Base-by-base conservation (phyloP, 2,888 invertebrate genomes). In the Noctuana brunneofusca region DNA sequence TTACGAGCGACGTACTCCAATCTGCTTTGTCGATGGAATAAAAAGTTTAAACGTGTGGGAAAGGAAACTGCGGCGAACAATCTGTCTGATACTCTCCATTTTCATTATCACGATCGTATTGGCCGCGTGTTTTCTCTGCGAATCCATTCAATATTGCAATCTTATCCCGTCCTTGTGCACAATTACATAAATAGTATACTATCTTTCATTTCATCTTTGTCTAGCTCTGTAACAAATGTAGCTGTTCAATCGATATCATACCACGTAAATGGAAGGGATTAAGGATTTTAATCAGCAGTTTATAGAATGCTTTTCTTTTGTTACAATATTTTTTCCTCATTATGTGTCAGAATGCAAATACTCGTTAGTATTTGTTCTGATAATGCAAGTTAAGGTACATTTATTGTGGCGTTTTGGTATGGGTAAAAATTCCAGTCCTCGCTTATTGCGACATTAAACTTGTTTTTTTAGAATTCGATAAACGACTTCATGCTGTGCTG, bases 1-100 rank as follows among this genome's bases (percentile, higher is more conserved):
- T 18, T 30, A 35, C 48, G 12, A 48, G 12, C 20, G 16, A 24
- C 20, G 78, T 22, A 16, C 22, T 75, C 71, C 75, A 79, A 76
- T 75, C 72, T 43, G 69, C 73, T 73, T 72, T 74, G 75, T 74
- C 69, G 66, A 75, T 71, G 8, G 48, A 35, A 27, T 8, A 71
- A 74, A 77, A 72, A 72, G 70, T 66, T n/a, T 18, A 14, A 63
- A 54, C 54, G 22, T 53, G 46, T 84, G 84, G 77, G 86, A 87
- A 86, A 77, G 74, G 76, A 81, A 84, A 81, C 75, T 70, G 70
- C 67, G 71, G 69, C 67, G 70, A 80, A 86, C 83, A 85, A 84
- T 84, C 71, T 76, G 65, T 59, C 71, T 72, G 75, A 65, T 69
- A 73, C 75, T 83, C 78, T 80, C 75, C 70, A 71, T 80, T 81